Base-by-base conservation (phyloP, 2,797 vertebrate genomes). In the Sebastes steindachneri region DNA sequence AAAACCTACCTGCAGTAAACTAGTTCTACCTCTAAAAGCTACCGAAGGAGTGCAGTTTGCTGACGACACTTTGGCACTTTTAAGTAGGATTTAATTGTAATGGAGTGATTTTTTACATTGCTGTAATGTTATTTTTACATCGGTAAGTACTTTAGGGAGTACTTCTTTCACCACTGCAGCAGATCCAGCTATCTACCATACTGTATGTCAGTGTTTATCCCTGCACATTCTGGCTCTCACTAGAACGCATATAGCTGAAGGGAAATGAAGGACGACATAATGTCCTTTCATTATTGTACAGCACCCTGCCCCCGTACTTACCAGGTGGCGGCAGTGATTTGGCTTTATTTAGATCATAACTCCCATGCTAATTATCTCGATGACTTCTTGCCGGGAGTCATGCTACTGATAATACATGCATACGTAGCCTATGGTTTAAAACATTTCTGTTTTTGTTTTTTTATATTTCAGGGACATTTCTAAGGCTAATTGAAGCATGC, bases 311-410 rank as follows among this genome's bases (percentile, higher is more conserved):
- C 23, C 28, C 25, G 4, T 60, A 11, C 53, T 67, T 79, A 33
- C 28, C 60, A 69, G 74, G 29, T 77, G 54, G 31, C 26, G 29
- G 33, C 48, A 31, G 23, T 80, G 55, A 85, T 81, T 70, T 62
- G 55, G 25, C 1, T 75, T 69, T 53, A 64, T 86, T 73, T 74
- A 74, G 55, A 81, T 86, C 79, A 69, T 73, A 85, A 83, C 67
- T 90, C 67, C 79, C 55, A 9, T 75, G 65, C 73, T 91, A 88
- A 91, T 91, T 88, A 88, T 80, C 83, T 76, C 71, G 80, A 82
- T 89, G 78, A 87, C 73, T 79, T 82, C 33, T 65, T 62, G 72
- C 87, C 80, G 5, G 23, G 41, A 83, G 88, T 86, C 69, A 81
- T 64, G 29, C 67, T 77, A 72, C 59, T 48, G 70, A 77, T 80